phyloP scores from a whole-genome alignment of 2,888 invertebrate species.

The Hydriomena furcata region DNA sequence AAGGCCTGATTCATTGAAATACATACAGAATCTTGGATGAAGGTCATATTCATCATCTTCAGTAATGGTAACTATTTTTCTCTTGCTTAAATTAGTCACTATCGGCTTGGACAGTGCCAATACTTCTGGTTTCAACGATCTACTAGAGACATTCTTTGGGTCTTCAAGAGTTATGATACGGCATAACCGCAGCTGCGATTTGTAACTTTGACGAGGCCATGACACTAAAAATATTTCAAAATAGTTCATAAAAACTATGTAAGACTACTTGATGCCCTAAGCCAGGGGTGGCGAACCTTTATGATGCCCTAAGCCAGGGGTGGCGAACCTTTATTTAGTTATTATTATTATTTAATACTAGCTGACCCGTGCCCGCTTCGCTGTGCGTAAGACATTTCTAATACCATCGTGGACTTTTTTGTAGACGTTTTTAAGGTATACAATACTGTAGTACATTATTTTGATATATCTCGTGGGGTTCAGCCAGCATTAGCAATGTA shows the following conservation, averaged over 20 bases:
- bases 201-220: conserved; percentile 54
- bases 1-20: conserved; percentile 14
- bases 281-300: no score
- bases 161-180: conserved; percentile 61
- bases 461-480: no score
- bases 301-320: conserved; percentile 8
- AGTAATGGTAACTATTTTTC: conserved; percentile 68
- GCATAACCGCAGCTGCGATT: conserved; percentile 57
- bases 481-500: no score
- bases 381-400: no score
- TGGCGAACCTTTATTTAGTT: no score
- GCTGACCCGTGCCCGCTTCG: no score
- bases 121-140: conserved; percentile 52
- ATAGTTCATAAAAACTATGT: neutral
- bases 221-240: conserved; percentile 41
- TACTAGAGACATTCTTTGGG: conserved; percentile 43
- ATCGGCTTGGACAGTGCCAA: conserved; percentile 39
- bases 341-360: no score
- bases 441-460: no score
- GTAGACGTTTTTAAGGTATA: no score
- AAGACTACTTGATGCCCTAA: neutral
- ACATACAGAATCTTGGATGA: conserved; percentile 62
- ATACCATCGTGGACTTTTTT: no score
- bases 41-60: conserved; percentile 62
- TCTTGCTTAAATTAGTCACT: conserved; percentile 48